Percentiles rank a stretch among this genome's conserved stretches.
Evolutionary conservation across 2,797 vertebrate genomes (phyloP).

Genomic region (Heteromormyrus szaboi): DNA sequence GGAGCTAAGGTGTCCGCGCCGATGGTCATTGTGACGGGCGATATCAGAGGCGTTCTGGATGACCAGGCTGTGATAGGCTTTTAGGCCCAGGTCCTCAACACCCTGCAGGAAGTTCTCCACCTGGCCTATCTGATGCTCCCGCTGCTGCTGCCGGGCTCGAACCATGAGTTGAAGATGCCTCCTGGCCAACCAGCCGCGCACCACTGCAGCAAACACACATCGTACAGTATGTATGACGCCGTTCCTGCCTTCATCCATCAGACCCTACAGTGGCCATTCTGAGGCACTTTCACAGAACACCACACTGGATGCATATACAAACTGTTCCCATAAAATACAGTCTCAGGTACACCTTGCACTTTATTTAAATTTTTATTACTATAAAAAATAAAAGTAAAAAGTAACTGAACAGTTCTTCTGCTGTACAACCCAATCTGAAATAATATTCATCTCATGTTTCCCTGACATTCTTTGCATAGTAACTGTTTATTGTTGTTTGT

Average conservation of each 20-base stretch:
- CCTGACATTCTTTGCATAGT: background rate
- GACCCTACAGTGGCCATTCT: background rate
- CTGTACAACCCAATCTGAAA: background rate
- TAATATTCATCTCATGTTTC: background rate
- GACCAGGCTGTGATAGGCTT: slow-evolving; percentile 66
- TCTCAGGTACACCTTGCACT: too few species aligned
- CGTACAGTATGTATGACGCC: background rate
- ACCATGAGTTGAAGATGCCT: slow-evolving; percentile 61
- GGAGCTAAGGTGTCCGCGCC: slow-evolving; percentile 59
- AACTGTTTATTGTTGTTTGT: background rate
- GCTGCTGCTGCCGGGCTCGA: slow-evolving; percentile 64
- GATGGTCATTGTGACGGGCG: slow-evolving; percentile 65
- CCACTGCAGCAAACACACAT: background rate
- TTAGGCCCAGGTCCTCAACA: slow-evolving; percentile 68
- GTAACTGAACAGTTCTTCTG: background rate
- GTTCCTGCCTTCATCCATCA: background rate
- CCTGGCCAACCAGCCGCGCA: slow-evolving; percentile 81
- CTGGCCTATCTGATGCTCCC: slow-evolving; percentile 56
- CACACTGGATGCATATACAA: too few species aligned
- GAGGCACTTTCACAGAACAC: background rate
- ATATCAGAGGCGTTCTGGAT: slow-evolving; percentile 77
- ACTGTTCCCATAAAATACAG: too few species aligned
- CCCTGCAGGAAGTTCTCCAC: slow-evolving; percentile 69
- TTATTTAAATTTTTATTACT: too few species aligned
- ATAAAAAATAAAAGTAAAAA: too few species aligned